Conservation (phyloP, 2,797 vertebrate species). For the Centropyge bicolor region DNA sequence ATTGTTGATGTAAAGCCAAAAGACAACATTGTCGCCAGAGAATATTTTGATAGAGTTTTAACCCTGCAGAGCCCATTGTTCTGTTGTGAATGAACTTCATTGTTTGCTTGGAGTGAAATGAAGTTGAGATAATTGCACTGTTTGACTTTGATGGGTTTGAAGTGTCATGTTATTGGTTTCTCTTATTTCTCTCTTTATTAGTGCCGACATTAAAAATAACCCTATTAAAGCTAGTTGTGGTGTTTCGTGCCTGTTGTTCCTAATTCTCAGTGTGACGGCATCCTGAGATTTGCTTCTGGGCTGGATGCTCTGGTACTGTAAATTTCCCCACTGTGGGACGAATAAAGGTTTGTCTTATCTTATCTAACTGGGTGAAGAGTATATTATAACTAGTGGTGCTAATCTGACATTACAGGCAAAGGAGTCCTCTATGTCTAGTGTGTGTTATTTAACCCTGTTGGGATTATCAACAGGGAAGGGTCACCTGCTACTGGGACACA, state of each 20-base stretch:
- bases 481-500: too few species aligned
- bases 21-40: conserved; percentile 21
- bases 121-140: neutral
- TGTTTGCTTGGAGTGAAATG: neutral
- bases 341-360: too few species aligned
- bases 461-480: neutral
- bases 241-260: neutral
- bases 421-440: neutral
- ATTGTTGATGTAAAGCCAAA: conserved; percentile 57
- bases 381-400: neutral
- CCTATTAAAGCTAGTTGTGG: neutral
- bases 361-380: neutral
- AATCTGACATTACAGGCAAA: neutral
- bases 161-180: neutral
- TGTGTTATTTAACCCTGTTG: neutral
- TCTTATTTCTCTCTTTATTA: neutral
- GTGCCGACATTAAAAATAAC: neutral
- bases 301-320: neutral
- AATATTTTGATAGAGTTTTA: conserved; percentile 38
- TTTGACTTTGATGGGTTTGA: neutral
- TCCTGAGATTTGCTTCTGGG: neutral
- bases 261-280: neutral
- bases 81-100: neutral
- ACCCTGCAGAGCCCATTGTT: conserved; percentile 5
- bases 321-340: too few species aligned